A percentile compares a stretch with the other conserved stretches of the same genome.
Conservation (phyloP, 1,140 invertebrate species). For the Aleiodes sp. region DNA sequence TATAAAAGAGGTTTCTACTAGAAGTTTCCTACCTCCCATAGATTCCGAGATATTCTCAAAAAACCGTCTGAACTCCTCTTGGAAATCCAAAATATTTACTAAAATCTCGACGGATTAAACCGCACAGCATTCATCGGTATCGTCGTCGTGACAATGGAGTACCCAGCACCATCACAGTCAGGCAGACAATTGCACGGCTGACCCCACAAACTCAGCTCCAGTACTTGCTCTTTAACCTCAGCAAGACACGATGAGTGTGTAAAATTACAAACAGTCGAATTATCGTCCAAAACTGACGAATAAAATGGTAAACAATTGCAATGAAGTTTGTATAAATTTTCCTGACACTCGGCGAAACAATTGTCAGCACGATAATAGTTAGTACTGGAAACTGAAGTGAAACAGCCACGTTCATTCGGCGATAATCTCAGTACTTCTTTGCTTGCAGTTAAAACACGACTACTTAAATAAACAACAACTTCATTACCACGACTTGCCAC, state of each 20-base stretch:
- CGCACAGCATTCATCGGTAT: conserved; percentile 40
- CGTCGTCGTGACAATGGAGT: conserved; percentile 43
- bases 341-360: conserved; percentile 40
- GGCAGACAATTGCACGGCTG: conserved; percentile 49
- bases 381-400: background rate
- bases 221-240: conserved; percentile 17
- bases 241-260: conserved; percentile 38
- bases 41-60: too few species aligned
- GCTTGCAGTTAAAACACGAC: conserved; percentile 36
- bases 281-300: background rate
- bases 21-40: too few species aligned
- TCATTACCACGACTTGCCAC: conserved; percentile 33
- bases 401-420: conserved; percentile 30
- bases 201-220: conserved; percentile 27
- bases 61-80: conserved; percentile 56
- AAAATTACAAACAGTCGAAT: conserved; percentile 36
- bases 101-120: conserved; percentile 47
- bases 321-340: background rate
- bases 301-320: conserved; percentile 43
- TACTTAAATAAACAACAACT: conserved; percentile 35
- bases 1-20: too few species aligned
- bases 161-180: conserved; percentile 52
- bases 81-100: conserved; percentile 62
- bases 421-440: conserved; percentile 36
- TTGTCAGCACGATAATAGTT: conserved; percentile 38